These are phyloP conservation scores for Prunella himalayana DNA, from an alignment of 2,113 vertebrate species.

Conservation along the genomic window DNA sequence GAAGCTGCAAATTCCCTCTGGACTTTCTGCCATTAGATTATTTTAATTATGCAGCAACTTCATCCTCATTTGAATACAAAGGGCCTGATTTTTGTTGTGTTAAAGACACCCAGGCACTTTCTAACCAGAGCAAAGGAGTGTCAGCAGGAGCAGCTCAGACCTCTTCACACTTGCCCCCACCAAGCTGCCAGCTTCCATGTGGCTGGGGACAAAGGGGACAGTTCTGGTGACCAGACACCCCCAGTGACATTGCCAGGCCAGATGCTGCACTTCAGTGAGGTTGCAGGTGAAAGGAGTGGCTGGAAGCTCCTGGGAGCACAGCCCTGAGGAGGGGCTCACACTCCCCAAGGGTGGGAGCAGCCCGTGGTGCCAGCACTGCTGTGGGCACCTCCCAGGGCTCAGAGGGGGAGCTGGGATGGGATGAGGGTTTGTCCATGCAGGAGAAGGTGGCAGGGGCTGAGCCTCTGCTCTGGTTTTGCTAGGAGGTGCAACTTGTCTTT, in stretches of 20 bases:
- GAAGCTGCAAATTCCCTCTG: not conserved
- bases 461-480: not conserved
- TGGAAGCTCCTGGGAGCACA: not conserved
- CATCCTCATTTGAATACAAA: not conserved
- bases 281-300: not conserved
- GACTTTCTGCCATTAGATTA: not conserved
- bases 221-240: not conserved
- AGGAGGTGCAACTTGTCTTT: not conserved
- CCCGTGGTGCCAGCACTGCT: not conserved
- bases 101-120: not conserved
- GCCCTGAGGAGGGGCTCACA: rapidly evolving
- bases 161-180: not conserved
- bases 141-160: not conserved
- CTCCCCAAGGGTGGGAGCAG: not conserved
- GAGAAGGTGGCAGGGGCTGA: not conserved
- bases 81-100: not conserved
- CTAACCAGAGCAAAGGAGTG: not conserved
- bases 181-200: not conserved
- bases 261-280: not conserved
- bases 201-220: not conserved
- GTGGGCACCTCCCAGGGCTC: not conserved
- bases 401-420: rapidly evolving
- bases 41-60: constrained; percentile 1
- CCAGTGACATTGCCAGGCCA: not conserved
- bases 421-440: not conserved